Conservation (phyloP, 2,888 invertebrate genomes). For the Morpho deidamia region DNA sequence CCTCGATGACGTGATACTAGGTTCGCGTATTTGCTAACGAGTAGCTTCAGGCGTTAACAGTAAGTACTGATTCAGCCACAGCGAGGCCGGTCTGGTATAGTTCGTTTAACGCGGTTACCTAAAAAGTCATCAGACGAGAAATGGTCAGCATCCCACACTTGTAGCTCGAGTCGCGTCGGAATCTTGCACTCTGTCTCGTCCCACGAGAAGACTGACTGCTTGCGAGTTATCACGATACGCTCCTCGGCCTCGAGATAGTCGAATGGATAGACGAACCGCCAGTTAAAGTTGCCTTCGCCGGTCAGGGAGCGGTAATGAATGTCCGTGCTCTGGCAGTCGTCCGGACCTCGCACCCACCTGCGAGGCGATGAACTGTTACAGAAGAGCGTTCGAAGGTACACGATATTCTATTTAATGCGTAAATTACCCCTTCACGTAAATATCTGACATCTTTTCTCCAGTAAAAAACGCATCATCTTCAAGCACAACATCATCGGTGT, state of each 20-base stretch:
- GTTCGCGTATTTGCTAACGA: too few relatives aligned
- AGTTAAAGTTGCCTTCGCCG: constrained; percentile 96
- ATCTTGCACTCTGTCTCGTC: constrained; percentile 94
- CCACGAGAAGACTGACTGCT: constrained; percentile 92
- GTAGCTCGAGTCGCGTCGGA: constrained; percentile 91
- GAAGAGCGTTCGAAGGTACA: too few relatives aligned
- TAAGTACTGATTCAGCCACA: too few relatives aligned
- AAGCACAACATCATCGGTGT: constrained; percentile 94
- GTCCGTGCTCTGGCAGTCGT: constrained; percentile 93
- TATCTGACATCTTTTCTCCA: constrained; percentile 97
- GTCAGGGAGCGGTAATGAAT: constrained; percentile 95
- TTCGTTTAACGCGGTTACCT: too few relatives aligned
- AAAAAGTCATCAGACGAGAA: constrained; percentile 95
- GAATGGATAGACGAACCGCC: constrained; percentile 94
- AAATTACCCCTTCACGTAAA: constrained; percentile 93
- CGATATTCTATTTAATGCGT: background rate
- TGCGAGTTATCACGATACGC: constrained; percentile 89
- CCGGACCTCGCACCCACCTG: constrained; percentile 91
- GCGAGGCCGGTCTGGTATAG: too few relatives aligned
- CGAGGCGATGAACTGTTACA: too few relatives aligned
- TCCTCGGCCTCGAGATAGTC: constrained; percentile 95
- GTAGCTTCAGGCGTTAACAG: too few relatives aligned
- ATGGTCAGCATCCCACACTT: constrained; percentile 96
- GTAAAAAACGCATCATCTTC: constrained; percentile 96
- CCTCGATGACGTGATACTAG: too few relatives aligned